phyloP scores from a whole-genome alignment of 1,140 invertebrate species.

The Danaus plexippus region DNA sequence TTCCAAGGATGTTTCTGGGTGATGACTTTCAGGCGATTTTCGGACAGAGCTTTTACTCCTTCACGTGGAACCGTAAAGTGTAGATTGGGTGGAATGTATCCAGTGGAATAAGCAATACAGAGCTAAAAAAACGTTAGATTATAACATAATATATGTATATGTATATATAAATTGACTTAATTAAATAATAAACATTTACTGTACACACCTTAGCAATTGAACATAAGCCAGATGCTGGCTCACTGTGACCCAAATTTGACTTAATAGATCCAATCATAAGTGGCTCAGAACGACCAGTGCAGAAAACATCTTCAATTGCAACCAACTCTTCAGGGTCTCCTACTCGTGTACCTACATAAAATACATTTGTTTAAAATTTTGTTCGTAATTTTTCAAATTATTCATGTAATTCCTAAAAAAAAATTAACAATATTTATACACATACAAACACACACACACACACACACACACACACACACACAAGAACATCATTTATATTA shows the following conservation, averaged over 20 bases:
- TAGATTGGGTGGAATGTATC: constrained; percentile 84
- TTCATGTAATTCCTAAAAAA: too few relatives aligned
- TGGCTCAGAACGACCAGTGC: constrained; percentile 76
- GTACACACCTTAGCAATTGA: constrained; percentile 84
- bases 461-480: too few relatives aligned
- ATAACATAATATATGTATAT: too few relatives aligned
- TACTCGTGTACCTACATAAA: constrained; percentile 75
- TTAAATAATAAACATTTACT: neutral
- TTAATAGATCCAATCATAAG: constrained; percentile 92
- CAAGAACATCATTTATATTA: too few relatives aligned
- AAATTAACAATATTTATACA: too few relatives aligned
- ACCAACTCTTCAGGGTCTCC: constrained; percentile 92
- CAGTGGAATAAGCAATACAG: constrained; percentile 80
- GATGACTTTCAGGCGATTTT: constrained; percentile 81
- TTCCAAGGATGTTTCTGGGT: constrained; percentile 76
- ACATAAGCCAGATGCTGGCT: constrained; percentile 90
- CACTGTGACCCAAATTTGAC: constrained; percentile 94
- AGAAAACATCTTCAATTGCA: constrained; percentile 88
- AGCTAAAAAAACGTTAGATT: constrained; percentile 36
- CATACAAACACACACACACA: too few relatives aligned
- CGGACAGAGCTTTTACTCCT: constrained; percentile 79
- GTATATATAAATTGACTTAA: too few relatives aligned
- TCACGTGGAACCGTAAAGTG: constrained; percentile 82
- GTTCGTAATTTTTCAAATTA: too few relatives aligned
- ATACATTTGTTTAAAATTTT: too few relatives aligned